Base-by-base conservation (phyloP, 2,888 invertebrate species). In the Oligia latruncula region DNA sequence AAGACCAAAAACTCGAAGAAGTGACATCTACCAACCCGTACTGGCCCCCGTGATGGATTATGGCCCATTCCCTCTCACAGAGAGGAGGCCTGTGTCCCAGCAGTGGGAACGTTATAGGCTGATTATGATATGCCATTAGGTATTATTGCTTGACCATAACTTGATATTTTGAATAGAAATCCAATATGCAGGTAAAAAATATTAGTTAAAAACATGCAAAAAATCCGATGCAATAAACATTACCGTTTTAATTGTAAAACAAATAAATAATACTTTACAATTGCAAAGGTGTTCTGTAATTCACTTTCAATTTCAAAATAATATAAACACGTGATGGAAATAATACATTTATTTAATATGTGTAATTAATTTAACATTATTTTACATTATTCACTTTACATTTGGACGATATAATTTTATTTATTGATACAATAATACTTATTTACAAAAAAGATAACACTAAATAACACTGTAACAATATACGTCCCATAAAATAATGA, bases 401-500 rank as follows among this genome's bases (percentile, higher is more conserved):
- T 77, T 29, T 82, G 80, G 85, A 88, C 88, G 85, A 79, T 86
- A 90, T 90, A 87, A 79, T 73, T 84, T 80, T 80, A 84, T 88
- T 89, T 88, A 89, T 88, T 83, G 84, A 84, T 88, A 83, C 84
- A 89, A 86, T 91, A 91, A 90, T 90, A 91, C 86, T 92, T 93
- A 93, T 93, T 93, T 92, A 93, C 92, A 93, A 91, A 88, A 90
- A 89, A 87, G 81, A 86, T 82, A 91, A 89, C 84, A 94, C 92
- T 94, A 93, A 93, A 94, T 95, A 94, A 93, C 92, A 92, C 89
- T 92, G 88, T 90, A 92, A 93, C 88, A 91, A 91, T 91, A 91
- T 91, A 91, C 84, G 85, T 91, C 88, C 90, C 90, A 91, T 93
- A 94, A 90, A 93, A 92, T 94, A 94, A 94, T 96, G 95, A 96